These are phyloP conservation scores for Euphonia xanthogaster DNA, from an alignment of 2,797 vertebrate species.

Conservation along the genomic window DNA sequence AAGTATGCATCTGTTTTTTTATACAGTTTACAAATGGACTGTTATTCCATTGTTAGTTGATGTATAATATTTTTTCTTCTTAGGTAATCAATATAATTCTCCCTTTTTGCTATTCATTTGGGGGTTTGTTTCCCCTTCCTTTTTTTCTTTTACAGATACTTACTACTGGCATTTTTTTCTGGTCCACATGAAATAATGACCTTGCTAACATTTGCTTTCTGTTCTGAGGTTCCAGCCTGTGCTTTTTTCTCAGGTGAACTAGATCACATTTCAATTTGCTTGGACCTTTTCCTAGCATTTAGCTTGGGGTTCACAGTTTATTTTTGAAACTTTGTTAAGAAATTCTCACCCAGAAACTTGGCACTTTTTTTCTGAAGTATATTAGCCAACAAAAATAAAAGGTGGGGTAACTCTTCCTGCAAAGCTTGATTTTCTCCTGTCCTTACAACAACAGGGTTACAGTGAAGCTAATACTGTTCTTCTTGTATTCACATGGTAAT, in stretches of 20 bases:
- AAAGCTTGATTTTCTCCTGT: neutral
- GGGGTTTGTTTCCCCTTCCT: too few relatives aligned
- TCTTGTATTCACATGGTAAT: neutral
- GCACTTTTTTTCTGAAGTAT: neutral
- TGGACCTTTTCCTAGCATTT: neutral
- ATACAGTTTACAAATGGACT: neutral
- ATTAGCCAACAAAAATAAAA: neutral
- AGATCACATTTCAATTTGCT: neutral
- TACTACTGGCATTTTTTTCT: neutral
- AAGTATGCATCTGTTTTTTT: rapidly evolving
- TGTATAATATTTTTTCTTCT: neutral
- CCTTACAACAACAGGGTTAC: neutral
- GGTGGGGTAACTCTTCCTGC: neutral
- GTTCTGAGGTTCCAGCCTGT: neutral
- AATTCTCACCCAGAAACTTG: neutral
- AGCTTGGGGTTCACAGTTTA: neutral
- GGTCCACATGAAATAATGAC: neutral
- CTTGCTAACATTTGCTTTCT: neutral
- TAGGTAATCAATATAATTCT: neutral
- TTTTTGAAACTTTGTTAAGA: neutral
- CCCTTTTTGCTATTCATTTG: neutral
- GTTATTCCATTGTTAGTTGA: neutral
- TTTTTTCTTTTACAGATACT: neutral
- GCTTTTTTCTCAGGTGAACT: neutral
- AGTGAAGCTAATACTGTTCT: neutral